These are phyloP conservation scores for Oxyscelio sp. DNA, from an alignment of 2,888 invertebrate genomes.

Conservation along the genomic window DNA sequence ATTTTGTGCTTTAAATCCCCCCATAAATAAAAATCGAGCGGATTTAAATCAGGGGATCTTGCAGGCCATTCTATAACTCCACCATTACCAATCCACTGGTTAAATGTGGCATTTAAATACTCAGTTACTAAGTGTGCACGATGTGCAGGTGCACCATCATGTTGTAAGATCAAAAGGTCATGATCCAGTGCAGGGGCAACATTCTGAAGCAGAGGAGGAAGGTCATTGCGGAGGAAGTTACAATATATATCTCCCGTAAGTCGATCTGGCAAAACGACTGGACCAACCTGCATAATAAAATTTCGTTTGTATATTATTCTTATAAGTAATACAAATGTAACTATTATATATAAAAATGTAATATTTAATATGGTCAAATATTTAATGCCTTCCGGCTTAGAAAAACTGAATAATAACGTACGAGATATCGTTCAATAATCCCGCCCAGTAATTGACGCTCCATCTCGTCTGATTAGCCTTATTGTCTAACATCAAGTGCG, in stretches of 20 bases:
- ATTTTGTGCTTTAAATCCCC: not conserved
- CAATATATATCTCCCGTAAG: not conserved
- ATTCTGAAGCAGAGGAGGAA: not conserved
- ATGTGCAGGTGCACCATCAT: slow-evolving; percentile 30
- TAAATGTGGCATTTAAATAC: not conserved
- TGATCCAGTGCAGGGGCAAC: not conserved
- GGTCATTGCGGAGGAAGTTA: not conserved
- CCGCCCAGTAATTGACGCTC: slow-evolving; percentile 35
- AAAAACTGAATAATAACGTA: too few relatives aligned
- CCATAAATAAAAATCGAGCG: slow-evolving; percentile 16
- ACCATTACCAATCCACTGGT: too few relatives aligned
- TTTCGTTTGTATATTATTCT: too few relatives aligned
- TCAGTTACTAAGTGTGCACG: not conserved
- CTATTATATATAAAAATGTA: too few relatives aligned
- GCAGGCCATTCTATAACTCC: slow-evolving; percentile 7
- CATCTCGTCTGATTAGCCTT: slow-evolving; percentile 26
- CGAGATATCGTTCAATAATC: slow-evolving; percentile 19
- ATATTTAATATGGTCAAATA: too few relatives aligned
- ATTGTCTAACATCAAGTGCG: not conserved
- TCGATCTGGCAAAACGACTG: not conserved
- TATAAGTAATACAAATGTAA: too few relatives aligned
- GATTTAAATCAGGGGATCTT: slow-evolving; percentile 22
- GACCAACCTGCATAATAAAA: not conserved
- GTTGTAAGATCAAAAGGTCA: not conserved
- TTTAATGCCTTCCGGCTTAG: too few relatives aligned